Conservation (phyloP, 2,797 vertebrate species). For the Takifugu rubripes region DNA sequence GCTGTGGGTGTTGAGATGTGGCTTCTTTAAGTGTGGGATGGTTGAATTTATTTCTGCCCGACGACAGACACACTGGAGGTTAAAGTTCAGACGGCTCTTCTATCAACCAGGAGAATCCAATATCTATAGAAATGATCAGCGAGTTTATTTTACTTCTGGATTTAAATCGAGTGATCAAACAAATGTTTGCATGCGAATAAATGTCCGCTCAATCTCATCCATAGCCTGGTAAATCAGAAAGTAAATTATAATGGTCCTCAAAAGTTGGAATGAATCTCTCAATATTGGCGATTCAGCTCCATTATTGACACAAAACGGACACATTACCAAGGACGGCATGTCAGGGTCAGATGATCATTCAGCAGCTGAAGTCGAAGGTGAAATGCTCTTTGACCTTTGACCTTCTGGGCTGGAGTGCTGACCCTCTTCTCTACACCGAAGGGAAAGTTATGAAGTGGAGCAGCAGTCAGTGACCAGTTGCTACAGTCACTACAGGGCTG, state of each 20-base stretch:
- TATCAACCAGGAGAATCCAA: conserved; percentile 31
- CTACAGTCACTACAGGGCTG: conserved; percentile 10
- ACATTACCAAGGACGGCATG: conserved; percentile 31
- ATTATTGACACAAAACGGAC: conserved; percentile 44
- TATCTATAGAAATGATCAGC: conserved; percentile 11
- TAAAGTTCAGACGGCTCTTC: conserved; percentile 58
- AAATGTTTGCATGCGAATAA: conserved; percentile 14
- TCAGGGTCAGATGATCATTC: conserved; percentile 15
- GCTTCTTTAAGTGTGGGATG: conserved; percentile 11
- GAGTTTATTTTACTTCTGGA: conserved; percentile 27
- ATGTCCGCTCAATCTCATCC: background rate
- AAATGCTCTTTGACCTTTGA: conserved; percentile 65
- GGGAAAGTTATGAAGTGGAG: conserved; percentile 9
- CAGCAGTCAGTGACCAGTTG: conserved; percentile 53
- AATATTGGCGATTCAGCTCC: conserved; percentile 41
- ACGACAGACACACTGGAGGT: conserved; percentile 28
- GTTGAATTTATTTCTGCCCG: too few relatives aligned
- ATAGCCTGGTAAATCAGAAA: conserved; percentile 14
- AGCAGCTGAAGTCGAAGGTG: conserved; percentile 42
- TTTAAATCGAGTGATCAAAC: background rate
- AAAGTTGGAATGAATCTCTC: conserved; percentile 15
- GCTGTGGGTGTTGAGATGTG: conserved; percentile 3
- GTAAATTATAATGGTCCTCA: conserved; percentile 20
- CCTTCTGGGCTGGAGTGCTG: conserved; percentile 37
- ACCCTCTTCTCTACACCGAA: conserved; percentile 49